Conservation (phyloP, 2,797 vertebrate species). For the Onychomys torridus region DNA sequence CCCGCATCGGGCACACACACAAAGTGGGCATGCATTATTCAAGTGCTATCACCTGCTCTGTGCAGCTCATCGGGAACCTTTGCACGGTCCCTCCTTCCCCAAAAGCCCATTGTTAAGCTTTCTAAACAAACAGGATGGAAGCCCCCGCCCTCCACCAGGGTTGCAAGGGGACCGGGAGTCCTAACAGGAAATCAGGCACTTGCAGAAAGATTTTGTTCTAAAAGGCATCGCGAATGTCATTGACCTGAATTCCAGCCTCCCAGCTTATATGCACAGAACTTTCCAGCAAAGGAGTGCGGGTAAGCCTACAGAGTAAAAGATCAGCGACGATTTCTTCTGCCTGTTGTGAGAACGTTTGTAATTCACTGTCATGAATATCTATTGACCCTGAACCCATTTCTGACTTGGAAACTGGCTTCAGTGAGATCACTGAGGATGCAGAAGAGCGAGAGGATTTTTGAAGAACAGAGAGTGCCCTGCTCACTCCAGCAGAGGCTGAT, state of each 20-base stretch:
- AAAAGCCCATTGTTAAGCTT: slow-evolving; percentile 75
- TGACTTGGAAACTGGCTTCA: slow-evolving; percentile 70
- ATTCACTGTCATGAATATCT: slow-evolving; percentile 72
- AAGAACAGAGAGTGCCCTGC: background rate
- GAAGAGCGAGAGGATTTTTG: fast-evolving
- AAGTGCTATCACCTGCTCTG: background rate
- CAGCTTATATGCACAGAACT: slow-evolving; percentile 84
- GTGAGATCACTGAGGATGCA: background rate
- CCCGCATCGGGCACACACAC: slow-evolving; percentile 33
- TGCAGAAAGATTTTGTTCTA: slow-evolving; percentile 84
- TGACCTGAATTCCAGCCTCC: slow-evolving; percentile 88
- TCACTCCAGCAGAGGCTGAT: background rate
- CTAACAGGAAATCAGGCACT: slow-evolving; percentile 87
- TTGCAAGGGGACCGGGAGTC: slow-evolving; percentile 78
- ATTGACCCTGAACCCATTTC: slow-evolving; percentile 83
- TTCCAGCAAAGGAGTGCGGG: slow-evolving; percentile 78
- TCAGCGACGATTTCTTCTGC: slow-evolving; percentile 66
- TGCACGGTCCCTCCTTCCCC: slow-evolving; percentile 63
- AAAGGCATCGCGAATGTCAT: slow-evolving; percentile 85
- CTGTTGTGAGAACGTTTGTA: slow-evolving; percentile 62
- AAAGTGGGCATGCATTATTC: slow-evolving; percentile 78
- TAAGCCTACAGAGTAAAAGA: slow-evolving; percentile 80
- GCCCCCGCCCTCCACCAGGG: background rate
- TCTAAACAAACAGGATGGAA: slow-evolving; percentile 73
- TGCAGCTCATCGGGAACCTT: background rate